phyloP scores from a whole-genome alignment of 2,888 invertebrate species.

The Epiblema foenella region DNA sequence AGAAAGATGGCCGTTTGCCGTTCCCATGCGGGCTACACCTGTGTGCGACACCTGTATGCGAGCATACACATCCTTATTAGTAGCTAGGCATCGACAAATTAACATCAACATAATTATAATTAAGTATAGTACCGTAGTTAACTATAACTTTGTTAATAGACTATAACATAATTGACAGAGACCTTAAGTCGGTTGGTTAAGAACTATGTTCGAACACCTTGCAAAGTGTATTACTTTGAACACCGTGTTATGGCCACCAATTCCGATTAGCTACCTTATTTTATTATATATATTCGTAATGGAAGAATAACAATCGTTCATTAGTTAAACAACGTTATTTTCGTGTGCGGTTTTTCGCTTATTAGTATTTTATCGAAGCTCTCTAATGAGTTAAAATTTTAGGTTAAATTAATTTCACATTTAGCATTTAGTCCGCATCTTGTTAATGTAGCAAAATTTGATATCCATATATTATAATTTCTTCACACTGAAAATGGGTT shows the following conservation, averaged over 20 bases:
- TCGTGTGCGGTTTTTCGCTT: background rate
- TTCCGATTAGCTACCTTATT: conserved; percentile 33
- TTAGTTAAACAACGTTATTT: conserved; percentile 17
- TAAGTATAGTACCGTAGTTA: conserved; percentile 35
- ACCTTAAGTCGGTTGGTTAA: conserved; percentile 6
- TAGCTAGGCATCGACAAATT: conserved; percentile 28
- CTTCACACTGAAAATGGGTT: background rate
- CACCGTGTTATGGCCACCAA: conserved; percentile 9
- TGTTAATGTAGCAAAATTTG: background rate
- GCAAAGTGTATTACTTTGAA: background rate
- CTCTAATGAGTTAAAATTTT: background rate
- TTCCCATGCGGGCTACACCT: conserved; percentile 53
- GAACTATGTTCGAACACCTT: background rate
- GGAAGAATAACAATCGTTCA: conserved; percentile 23
- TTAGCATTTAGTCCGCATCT: background rate
- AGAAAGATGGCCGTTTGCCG: conserved; percentile 31
- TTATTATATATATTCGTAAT: conserved; percentile 29
- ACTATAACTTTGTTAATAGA: conserved; percentile 31
- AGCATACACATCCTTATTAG: conserved; percentile 28
- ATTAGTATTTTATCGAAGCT: conserved; percentile 8
- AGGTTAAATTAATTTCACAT: background rate
- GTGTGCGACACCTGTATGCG: conserved; percentile 46
- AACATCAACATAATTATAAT: conserved; percentile 28
- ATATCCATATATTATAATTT: background rate
- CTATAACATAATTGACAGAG: background rate